These are phyloP conservation scores for Pseudomyrmex cubaensis DNA, from an alignment of 1,140 invertebrate species.

Conservation along the genomic window DNA sequence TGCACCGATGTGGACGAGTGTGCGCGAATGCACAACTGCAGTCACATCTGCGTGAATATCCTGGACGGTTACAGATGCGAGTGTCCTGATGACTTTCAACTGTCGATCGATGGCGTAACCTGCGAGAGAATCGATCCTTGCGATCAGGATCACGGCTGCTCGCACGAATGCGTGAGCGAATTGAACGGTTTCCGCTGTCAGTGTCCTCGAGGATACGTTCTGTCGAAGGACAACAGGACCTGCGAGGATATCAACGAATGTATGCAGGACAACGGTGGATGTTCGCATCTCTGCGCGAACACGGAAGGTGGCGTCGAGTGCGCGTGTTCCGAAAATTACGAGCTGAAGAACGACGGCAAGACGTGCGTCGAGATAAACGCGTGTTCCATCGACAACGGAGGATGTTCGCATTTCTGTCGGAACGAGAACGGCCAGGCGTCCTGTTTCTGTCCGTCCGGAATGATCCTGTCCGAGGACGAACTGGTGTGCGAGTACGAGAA, in stretches of 20 bases:
- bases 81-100: slow-evolving; percentile 91
- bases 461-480: slow-evolving; percentile 85
- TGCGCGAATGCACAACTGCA: slow-evolving; percentile 85
- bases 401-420: slow-evolving; percentile 85
- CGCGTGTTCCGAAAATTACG: slow-evolving; percentile 84
- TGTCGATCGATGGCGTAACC: slow-evolving; percentile 89
- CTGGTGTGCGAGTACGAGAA: slow-evolving; percentile 86
- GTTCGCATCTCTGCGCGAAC: slow-evolving; percentile 86
- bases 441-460: slow-evolving; percentile 90
- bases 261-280: slow-evolving; percentile 83
- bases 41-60: slow-evolving; percentile 87
- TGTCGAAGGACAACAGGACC: slow-evolving; percentile 83
- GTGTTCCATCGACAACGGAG: slow-evolving; percentile 86
- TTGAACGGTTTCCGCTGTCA: slow-evolving; percentile 61
- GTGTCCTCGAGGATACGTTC: slow-evolving; percentile 82
- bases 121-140: slow-evolving; percentile 86
- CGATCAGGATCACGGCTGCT: slow-evolving; percentile 80
- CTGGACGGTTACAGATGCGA: slow-evolving; percentile 92
- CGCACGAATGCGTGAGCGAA: slow-evolving; percentile 72
- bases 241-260: slow-evolving; percentile 88
- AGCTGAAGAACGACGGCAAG: slow-evolving; percentile 83
- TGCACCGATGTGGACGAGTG: slow-evolving; percentile 88
- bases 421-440: slow-evolving; percentile 82
- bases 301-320: slow-evolving; percentile 86
- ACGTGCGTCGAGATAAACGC: slow-evolving; percentile 87